These are phyloP conservation scores for Eucidaris tribuloides DNA, from an alignment of 35 echinoderm and acorn worm genomes.

Conservation along the genomic window DNA sequence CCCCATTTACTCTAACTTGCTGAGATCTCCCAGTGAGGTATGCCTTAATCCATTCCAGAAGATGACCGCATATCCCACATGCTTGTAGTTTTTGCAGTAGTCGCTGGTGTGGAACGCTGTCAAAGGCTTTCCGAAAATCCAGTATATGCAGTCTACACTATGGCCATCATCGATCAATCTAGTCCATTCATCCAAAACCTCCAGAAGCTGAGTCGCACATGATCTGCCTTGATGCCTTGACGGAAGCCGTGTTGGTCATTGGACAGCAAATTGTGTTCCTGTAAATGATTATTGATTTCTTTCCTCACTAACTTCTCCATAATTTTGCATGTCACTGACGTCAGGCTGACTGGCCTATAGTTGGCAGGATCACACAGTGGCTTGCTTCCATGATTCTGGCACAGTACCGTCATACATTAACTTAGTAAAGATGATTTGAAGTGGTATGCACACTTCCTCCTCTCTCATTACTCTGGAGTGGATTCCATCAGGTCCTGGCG, in stretches of 20 bases:
- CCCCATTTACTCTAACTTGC: slow-evolving; percentile 22
- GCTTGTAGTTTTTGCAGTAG: slow-evolving; percentile 12
- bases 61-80: slow-evolving; percentile 25
- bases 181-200: not conserved
- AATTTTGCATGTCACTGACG: slow-evolving; percentile 8
- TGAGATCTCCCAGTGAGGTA: slow-evolving; percentile 20
- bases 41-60: not conserved
- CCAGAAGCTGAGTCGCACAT: slow-evolving; percentile 1
- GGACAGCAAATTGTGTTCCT: not conserved
- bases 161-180: not conserved
- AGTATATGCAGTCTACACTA: not conserved
- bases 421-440: too few species aligned
- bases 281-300: not conserved
- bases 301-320: slow-evolving; percentile 19
- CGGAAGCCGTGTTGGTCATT: slow-evolving; percentile 15
- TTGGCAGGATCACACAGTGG: slow-evolving; percentile 7
- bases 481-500: too few species aligned
- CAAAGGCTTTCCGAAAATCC: too few species aligned
- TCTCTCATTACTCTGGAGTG: too few species aligned
- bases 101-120: not conserved
- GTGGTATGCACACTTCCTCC: too few species aligned
- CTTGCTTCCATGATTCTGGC: too few species aligned
- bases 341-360: slow-evolving; percentile 43
- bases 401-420: too few species aligned
- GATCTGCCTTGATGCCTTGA: not conserved